phyloP scores from a whole-genome alignment of 2,888 invertebrate species.

The Ophion obscuratus region DNA sequence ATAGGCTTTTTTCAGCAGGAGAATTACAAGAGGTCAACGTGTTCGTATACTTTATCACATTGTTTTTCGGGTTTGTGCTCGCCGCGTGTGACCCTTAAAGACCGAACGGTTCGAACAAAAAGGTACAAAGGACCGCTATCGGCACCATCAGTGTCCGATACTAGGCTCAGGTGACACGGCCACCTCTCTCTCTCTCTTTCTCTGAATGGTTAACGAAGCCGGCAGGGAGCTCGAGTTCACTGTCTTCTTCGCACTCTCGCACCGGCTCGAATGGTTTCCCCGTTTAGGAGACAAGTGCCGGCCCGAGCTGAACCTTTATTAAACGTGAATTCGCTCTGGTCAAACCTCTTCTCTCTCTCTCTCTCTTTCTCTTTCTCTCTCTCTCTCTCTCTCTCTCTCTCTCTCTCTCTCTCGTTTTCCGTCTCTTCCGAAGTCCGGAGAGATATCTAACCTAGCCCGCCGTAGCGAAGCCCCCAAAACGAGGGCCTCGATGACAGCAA shows the following conservation, averaged over 20 bases:
- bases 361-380: constrained; percentile 49
- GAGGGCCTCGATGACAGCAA: constrained; percentile 80
- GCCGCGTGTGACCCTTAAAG: constrained; percentile 16
- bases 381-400: constrained; percentile 8
- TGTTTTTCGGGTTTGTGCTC: constrained; percentile 48
- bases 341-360: constrained; percentile 49
- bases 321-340: constrained; percentile 61
- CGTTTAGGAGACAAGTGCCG: constrained; percentile 55
- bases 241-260: constrained; percentile 27
- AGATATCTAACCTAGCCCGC: constrained; percentile 30
- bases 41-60: constrained; percentile 59
- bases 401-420: constrained; percentile 24
- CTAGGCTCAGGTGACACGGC: constrained; percentile 80
- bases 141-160: constrained; percentile 82
- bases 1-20: constrained; percentile 11
- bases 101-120: constrained; percentile 12
- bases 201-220: constrained; percentile 5
- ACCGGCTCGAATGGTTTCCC: constrained; percentile 4
- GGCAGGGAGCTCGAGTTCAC: constrained; percentile 28
- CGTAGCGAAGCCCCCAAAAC: constrained; percentile 37
- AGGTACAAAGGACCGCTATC: constrained; percentile 81
- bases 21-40: constrained; percentile 60
- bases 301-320: constrained; percentile 74
- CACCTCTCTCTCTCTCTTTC: constrained; percentile 50
- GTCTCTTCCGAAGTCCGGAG: constrained; percentile 10